Evolutionary conservation across 53 echinoderm and acorn worm genomes (phyloP).

Genomic region (Astropecten irregularis): DNA sequence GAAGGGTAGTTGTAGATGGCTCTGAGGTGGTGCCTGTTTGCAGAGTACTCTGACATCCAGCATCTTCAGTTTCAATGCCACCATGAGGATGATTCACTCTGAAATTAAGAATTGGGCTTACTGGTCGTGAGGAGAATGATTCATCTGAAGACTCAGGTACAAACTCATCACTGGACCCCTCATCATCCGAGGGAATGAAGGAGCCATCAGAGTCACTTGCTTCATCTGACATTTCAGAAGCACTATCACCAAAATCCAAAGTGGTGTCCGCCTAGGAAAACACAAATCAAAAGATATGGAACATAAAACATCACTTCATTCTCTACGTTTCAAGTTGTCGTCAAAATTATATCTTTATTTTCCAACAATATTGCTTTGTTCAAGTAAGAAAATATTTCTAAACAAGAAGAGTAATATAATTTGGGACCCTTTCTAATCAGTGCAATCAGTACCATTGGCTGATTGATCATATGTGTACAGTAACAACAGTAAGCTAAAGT

Average conservation of each 20-base stretch:
- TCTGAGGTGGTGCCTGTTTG: not conserved
- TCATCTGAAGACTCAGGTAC: not conserved
- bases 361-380: too few relatives aligned
- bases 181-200: not conserved
- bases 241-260: not conserved
- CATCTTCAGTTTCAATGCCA: too few relatives aligned
- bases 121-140: not conserved
- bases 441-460: too few relatives aligned
- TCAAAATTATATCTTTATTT: slow-evolving; percentile 68
- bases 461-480: too few relatives aligned
- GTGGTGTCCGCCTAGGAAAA: too few relatives aligned
- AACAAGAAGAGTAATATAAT: too few relatives aligned
- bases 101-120: not conserved
- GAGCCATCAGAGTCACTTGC: not conserved
- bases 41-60: too few relatives aligned
- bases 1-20: not conserved
- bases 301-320: slow-evolving; percentile 56
- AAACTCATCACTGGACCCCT: not conserved
- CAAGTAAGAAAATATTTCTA: too few relatives aligned
- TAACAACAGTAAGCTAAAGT: too few relatives aligned
- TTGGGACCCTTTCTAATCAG: too few relatives aligned
- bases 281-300: slow-evolving; percentile 48
- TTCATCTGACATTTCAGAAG: not conserved
- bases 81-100: not conserved
- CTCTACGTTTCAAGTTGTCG: slow-evolving; percentile 43